phyloP scores from a whole-genome alignment of 2,888 invertebrate species.

The Cataglyphis altisquamis region DNA sequence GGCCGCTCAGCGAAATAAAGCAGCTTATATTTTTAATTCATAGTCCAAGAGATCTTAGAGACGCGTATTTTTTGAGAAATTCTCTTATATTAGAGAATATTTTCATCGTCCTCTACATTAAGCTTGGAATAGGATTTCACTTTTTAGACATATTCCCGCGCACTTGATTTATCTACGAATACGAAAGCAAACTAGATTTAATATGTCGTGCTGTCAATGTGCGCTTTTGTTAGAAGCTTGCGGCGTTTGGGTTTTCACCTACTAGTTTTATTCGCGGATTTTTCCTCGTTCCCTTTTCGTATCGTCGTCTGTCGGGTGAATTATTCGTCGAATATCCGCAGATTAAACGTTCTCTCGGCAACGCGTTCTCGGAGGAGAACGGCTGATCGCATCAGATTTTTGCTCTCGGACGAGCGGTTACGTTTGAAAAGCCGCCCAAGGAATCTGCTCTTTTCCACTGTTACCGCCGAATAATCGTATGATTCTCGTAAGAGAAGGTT shows the following conservation, averaged over 20 bases:
- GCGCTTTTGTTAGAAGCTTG: neutral
- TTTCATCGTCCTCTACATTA: neutral
- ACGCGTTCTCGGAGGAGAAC: slow-evolving; percentile 35
- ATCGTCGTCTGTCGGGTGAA: slow-evolving; percentile 29
- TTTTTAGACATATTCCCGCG: neutral
- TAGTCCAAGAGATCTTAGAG: slow-evolving; percentile 1
- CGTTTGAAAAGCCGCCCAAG: slow-evolving; percentile 28
- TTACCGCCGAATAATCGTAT: slow-evolving; percentile 23
- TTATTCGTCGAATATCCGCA: slow-evolving; percentile 41
- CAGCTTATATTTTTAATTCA: slow-evolving; percentile 24
- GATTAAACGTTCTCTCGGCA: slow-evolving; percentile 47
- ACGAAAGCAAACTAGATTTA: neutral
- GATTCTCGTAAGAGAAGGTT: slow-evolving; percentile 24
- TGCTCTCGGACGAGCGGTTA: slow-evolving; percentile 39
- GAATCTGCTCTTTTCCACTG: slow-evolving; percentile 48
- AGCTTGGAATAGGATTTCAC: neutral
- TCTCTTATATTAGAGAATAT: neutral
- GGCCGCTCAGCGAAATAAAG: slow-evolving; percentile 22
- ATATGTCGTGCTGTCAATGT: neutral
- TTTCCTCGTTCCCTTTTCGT: slow-evolving; percentile 23
- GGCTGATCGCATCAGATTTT: slow-evolving; percentile 52
- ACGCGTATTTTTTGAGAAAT: neutral
- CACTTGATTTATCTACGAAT: neutral
- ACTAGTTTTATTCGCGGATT: slow-evolving; percentile 16
- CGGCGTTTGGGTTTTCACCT: slow-evolving; percentile 6